These are phyloP conservation scores for Ammodytes dubius DNA, from an alignment of 2,113 vertebrate genomes.

Conservation along the genomic window DNA sequence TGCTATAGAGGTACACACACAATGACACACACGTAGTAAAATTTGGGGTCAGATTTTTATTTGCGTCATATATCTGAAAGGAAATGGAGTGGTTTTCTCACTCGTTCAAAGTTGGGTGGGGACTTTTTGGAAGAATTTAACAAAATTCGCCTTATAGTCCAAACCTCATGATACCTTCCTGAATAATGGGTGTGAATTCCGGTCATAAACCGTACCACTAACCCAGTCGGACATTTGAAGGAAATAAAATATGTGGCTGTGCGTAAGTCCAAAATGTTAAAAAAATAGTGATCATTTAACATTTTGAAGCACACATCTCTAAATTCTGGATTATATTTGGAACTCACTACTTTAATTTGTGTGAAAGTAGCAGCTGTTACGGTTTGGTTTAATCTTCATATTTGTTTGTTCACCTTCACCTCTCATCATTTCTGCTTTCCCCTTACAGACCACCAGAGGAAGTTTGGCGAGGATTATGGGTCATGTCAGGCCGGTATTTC, in stretches of 20 bases:
- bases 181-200: neutral
- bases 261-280: too few species aligned
- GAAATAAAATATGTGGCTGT: too few species aligned
- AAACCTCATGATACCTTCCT: neutral
- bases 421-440: constrained; percentile 14
- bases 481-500: constrained; percentile 82
- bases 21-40: neutral
- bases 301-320: neutral
- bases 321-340: neutral
- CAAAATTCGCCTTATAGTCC: neutral
- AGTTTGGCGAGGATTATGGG: constrained; percentile 77
- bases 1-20: constrained; percentile 90
- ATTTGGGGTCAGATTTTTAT: too few species aligned
- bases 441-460: constrained; percentile 74
- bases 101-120: neutral
- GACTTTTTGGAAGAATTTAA: neutral
- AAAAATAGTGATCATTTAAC: too few species aligned
- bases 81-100: neutral
- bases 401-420: constrained; percentile 49
- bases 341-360: neutral
- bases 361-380: constrained; percentile 48
- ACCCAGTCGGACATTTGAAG: neutral
- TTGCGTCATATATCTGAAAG: neutral
- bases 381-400: neutral
- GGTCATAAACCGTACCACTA: neutral